Percentiles rank a stretch among this genome's conserved stretches.
Conservation (phyloP, 2,797 vertebrate species). For the Coranthus polyacanthus region DNA sequence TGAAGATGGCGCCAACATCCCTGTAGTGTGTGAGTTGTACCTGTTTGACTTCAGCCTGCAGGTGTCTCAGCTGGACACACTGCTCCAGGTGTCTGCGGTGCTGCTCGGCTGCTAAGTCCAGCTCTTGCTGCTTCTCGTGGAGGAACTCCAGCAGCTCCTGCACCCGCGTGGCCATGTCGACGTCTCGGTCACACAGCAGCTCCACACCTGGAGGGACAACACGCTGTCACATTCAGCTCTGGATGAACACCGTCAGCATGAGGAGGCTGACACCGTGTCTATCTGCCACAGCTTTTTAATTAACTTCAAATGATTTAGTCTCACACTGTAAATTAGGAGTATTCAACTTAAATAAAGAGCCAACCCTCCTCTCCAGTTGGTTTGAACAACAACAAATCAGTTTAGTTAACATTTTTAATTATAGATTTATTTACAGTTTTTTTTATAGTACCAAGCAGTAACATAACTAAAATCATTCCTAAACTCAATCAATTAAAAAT, state of each 20-base stretch:
- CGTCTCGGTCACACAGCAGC: constrained; percentile 96
- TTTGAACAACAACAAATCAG: too few relatives aligned
- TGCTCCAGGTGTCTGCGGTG: constrained; percentile 97
- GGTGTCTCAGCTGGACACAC: constrained; percentile 95
- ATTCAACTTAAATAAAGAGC: too few relatives aligned
- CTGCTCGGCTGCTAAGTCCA: constrained; percentile 96
- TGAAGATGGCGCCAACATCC: constrained; percentile 35
- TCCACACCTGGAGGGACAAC: constrained; percentile 88
- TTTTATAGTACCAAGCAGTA: too few relatives aligned
- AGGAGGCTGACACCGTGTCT: neutral
- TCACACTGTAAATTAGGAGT: neutral
- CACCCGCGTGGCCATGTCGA: constrained; percentile 98
- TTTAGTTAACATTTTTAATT: too few relatives aligned
- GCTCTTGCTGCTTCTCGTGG: constrained; percentile 98
- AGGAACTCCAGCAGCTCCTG: constrained; percentile 98
- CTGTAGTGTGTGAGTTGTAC: constrained; percentile 67
- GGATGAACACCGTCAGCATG: neutral
- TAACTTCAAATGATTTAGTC: neutral
- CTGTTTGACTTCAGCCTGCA: constrained; percentile 99
- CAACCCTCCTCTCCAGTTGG: too few relatives aligned
- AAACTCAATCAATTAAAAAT: too few relatives aligned
- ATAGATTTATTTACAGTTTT: too few relatives aligned
- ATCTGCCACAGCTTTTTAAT: neutral
- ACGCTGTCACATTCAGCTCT: neutral
- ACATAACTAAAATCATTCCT: too few relatives aligned